Base-by-base conservation (phyloP, 2,888 invertebrate genomes). In the Taenaris catops region DNA sequence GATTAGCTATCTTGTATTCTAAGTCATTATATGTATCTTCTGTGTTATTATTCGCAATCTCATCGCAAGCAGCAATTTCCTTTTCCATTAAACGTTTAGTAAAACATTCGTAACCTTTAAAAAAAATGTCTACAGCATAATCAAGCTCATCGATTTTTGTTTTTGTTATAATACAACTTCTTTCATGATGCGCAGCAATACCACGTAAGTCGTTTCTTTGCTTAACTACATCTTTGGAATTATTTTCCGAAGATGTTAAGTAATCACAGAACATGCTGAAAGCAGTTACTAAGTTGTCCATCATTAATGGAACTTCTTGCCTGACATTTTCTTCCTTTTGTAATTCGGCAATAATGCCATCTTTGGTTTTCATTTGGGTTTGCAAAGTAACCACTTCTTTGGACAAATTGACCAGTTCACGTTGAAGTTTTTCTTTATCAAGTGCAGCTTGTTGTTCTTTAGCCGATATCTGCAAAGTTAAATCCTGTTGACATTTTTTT, bases 201-300 rank as follows among this genome's bases (percentile, higher is more conserved):
- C 12, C 9, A 14, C 9, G 25, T 17, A 45, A 4, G n/a, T 34
- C 21, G 8, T 63, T 50, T 47, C 61, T 72, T 49, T 70, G 49
- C 24, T 48, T 38, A 1, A 67, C 28, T 16, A 59, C 45, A 31
- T 56, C 47, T 18, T 28, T 44, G 2, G 63, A 54, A 27, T 55
- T 49, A 6, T 23, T 40, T 46, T 74, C 63, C 44, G 78, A 56
- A n/a, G 24, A 38, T 41, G 46, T 47, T 21, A 79, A 50, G 25
- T 49, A 60, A 17, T 55, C 51, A 44, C 49, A 49, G 25, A 78
- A 41, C 3, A 43, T 36, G 8, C 49, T 57, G 26, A 69, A 63
- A 19, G 63, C 46, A 18, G 49, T 48, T 8, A 56, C 54, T 44
- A 65, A 55, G 48, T 59, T 59, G 7, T 65, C 63, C 17, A 63